Conservation (phyloP, 2,113 vertebrate species). For the Reinhardtius hippoglossoides region DNA sequence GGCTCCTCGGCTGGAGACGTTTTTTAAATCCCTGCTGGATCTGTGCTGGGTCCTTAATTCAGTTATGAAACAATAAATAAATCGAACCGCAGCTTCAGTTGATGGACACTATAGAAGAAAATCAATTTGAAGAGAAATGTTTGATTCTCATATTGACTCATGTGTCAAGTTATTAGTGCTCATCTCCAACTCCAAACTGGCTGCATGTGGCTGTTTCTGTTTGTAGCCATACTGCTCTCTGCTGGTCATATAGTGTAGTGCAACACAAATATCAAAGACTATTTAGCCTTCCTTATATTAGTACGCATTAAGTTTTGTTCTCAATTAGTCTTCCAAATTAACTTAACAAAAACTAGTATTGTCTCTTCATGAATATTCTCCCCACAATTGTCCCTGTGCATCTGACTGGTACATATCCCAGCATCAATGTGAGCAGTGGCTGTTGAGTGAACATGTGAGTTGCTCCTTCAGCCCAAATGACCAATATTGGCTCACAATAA, state of each 20-base stretch:
- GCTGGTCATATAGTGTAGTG: slow-evolving; percentile 54
- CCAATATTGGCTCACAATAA: background rate
- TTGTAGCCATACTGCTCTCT: slow-evolving; percentile 75
- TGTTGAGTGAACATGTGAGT: too few species aligned
- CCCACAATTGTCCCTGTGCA: background rate
- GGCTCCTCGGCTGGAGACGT: slow-evolving; percentile 30
- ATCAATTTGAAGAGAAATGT: background rate
- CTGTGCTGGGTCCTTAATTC: slow-evolving; percentile 10
- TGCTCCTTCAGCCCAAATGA: too few species aligned
- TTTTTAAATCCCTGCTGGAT: slow-evolving; percentile 36
- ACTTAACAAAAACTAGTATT: background rate
- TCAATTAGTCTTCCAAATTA: too few species aligned
- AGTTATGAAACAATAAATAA: slow-evolving; percentile 28
- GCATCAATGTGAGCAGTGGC: too few species aligned
- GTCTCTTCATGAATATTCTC: background rate
- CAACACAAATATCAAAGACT: slow-evolving; percentile 8
- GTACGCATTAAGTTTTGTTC: background rate
- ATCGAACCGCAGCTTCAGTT: slow-evolving; percentile 11
- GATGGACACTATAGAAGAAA: slow-evolving; percentile 11
- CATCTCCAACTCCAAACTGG: background rate
- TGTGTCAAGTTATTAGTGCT: slow-evolving; percentile 5
- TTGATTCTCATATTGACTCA: slow-evolving; percentile 4
- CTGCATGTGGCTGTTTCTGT: slow-evolving; percentile 11
- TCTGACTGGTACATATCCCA: too few species aligned
- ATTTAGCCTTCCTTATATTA: background rate